Evolutionary conservation across 1,140 invertebrate genomes (phyloP), one percentile per base, ranked within the genome.

Genomic region (Leptinotarsa texana): DNA sequence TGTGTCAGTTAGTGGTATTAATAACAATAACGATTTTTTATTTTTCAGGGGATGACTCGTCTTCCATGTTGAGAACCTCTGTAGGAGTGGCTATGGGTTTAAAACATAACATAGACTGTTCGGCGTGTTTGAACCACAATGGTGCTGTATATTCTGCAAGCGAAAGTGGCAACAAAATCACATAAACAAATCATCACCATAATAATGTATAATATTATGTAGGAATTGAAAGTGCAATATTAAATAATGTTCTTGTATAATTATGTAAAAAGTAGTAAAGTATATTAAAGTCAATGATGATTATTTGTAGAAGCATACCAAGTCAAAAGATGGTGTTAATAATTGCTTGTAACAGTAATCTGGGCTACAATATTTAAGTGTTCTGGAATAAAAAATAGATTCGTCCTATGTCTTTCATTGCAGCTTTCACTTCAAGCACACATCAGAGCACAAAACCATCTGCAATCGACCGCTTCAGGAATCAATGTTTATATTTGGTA

Each of bases 31-130:
- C 33, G 33, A 11, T 3, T 18, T 57, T 57, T 57, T 65, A 6
- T 13, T n/a, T 65, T 65, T 22, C 15, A 65, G 63, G 63, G 4
- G 61, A 65, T n/a, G 71, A 73, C 22, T 62, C 69, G 5, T 73
- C 62, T 27, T 73, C 71, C 11, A 63, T 73, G 27, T 49, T 73
- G 18, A 63, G 71, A 66, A 65, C 71, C 21, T 73, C 71, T 42
- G 63, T 72, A 24, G 70, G 71, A 65, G 48, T 73, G 62, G 71
- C 71, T n/a, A 73, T 73, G 71, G 57, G 57, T 22, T 21, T 73
- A 18, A 73, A 73, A 65, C 71, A 57, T 1, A 73, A 42, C 27
- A 62, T 73, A 3, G 71, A 73, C 17, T 73, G 71, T 42, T 73
- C 71, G 0, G 63, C 71, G 63, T 73, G 71, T 48, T 48, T 66